Conservation (phyloP, 2,113 vertebrate genomes). For the Rhadina sibilatrix region DNA sequence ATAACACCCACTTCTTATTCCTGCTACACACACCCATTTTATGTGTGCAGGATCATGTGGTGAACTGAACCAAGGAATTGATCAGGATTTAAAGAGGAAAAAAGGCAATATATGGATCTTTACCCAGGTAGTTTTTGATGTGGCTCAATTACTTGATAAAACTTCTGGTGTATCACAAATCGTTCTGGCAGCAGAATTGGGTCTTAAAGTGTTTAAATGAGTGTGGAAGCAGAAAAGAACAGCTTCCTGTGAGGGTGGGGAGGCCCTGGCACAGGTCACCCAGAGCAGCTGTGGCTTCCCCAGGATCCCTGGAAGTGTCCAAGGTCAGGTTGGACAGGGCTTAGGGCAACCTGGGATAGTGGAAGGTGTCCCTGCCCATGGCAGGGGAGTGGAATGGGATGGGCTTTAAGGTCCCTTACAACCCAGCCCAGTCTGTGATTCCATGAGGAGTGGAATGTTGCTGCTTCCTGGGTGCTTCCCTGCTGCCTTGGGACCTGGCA, state of each 20-base stretch:
- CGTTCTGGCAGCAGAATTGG: not conserved
- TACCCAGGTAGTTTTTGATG: not conserved
- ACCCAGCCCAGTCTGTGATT: not conserved
- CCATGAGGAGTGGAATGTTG: not conserved
- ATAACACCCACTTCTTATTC: constrained; percentile 17
- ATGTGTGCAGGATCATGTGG: not conserved
- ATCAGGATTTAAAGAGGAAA: not conserved
- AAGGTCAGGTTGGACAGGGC: not conserved
- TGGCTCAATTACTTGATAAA: not conserved
- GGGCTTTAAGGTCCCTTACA: not conserved
- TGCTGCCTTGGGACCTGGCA: not conserved
- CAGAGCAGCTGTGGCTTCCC: not conserved
- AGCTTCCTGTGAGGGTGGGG: not conserved
- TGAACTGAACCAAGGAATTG: not conserved
- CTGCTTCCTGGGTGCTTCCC: not conserved
- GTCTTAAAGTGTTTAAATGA: not conserved
- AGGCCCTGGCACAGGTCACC: not conserved
- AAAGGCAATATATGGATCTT: not conserved
- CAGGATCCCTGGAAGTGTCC: not conserved
- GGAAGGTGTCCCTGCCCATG: not conserved
- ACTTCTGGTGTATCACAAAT: not conserved
- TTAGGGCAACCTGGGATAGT: not conserved
- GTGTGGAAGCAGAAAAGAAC: not conserved
- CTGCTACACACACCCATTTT: not conserved
- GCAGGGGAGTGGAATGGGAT: not conserved